Base-by-base conservation (phyloP, 1,140 invertebrate species). In the Zaprionus taronus region DNA sequence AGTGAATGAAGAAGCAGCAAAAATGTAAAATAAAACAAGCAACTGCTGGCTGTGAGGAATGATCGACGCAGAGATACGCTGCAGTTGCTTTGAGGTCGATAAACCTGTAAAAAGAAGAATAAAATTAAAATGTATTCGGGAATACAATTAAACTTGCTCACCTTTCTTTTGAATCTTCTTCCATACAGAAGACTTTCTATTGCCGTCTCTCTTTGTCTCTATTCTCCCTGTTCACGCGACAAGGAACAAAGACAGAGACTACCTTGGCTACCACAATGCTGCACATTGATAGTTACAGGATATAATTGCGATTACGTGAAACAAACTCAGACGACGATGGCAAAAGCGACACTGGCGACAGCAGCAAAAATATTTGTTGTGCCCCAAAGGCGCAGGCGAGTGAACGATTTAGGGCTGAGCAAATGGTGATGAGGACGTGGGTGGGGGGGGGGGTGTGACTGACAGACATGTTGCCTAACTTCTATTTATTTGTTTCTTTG, bases 401-500 rank as follows among this genome's bases (percentile, higher is more conserved):
- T n/a, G 20, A 61, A 24, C 24, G 41, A 22, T 14, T 38, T 56
- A 4, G 17, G 14, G 6, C 28, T 47, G 41, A 38, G 41, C 38
- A 41, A 15, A 47, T 17, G 41, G 6, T 12, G 2, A 7, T 4
- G 2, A 4, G 3, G 20, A 4, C 17, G 47, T 1, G 20, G 0
- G 47, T 1, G 20, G 0, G 4, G 3, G 9, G 3, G 47, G 17
- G 9, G 11, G 1, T 11, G 4, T 14, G 20, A 51, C 31, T 12
- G 20, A 51, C 28, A 38, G 31, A 36, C 80, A 82, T 82, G 80
- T 67, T 76, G 65, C 69, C 75, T 71, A 78, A 82, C 80, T 71
- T 78, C 73, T 82, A 79, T 82, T 81, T 82, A 80, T 82, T 82
- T 79, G 80, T 58, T 73, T 58, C 74, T 66, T 78, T 81, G 67